These are phyloP conservation scores for Chamaetylas fuelleborni DNA, from an alignment of 2,113 vertebrate species.

Conservation along the genomic window DNA sequence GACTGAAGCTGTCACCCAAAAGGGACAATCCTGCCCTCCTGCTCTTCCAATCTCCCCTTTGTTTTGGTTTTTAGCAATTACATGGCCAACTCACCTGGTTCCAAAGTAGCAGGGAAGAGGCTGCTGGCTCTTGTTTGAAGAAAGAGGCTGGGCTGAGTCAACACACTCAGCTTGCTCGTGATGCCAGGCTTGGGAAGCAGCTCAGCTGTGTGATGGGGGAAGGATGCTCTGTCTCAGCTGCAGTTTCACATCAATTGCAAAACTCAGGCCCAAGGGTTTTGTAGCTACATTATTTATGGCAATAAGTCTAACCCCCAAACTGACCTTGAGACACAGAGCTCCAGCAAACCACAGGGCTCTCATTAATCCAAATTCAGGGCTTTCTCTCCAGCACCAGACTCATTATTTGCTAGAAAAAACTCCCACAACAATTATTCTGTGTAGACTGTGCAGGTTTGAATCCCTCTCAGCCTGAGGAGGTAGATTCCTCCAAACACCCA, in stretches of 20 bases:
- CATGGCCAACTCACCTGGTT: background rate
- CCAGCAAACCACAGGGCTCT: slow-evolving; percentile 41
- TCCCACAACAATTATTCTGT: background rate
- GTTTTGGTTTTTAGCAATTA: background rate
- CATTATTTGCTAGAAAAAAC: background rate
- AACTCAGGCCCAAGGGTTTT: slow-evolving; percentile 20
- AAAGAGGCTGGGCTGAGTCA: background rate
- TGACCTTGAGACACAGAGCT: slow-evolving; percentile 31
- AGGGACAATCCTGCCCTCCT: background rate
- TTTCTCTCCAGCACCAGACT: background rate
- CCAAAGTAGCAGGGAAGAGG: background rate
- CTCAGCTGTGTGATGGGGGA: background rate
- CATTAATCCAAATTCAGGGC: slow-evolving; percentile 1
- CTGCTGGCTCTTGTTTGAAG: background rate
- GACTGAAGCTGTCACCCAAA: background rate
- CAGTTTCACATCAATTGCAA: background rate
- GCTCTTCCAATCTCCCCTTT: background rate
- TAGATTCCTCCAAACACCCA: background rate
- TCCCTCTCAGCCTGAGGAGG: background rate
- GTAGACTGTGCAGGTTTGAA: background rate
- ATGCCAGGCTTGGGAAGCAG: background rate
- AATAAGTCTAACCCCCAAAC: slow-evolving; percentile 52
- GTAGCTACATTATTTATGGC: slow-evolving; percentile 58
- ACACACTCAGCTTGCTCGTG: accelerated
- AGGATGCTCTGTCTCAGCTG: background rate